Evolutionary conservation across 1,140 invertebrate genomes (phyloP).

Genomic region (Drosophila sp.): DNA sequence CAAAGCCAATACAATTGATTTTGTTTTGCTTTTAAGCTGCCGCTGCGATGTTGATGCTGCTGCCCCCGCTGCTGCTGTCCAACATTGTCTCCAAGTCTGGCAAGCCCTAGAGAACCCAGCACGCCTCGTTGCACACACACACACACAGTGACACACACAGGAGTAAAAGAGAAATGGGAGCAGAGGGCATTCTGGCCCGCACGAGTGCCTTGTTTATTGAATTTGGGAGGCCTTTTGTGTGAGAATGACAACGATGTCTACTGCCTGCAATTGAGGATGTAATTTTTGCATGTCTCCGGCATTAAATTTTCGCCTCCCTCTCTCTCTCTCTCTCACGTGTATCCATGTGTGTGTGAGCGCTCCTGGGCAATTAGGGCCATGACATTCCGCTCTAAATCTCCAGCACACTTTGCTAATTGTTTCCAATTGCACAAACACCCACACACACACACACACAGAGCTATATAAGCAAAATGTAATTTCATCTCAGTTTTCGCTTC

Average conservation of each 20-base stretch:
- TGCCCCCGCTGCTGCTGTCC: conserved; percentile 21
- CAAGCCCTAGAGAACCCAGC: conserved; percentile 33
- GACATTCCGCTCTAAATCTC: conserved; percentile 79
- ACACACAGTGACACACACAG: background rate
- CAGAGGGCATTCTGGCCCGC: conserved; percentile 45
- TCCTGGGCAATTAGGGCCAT: conserved; percentile 73
- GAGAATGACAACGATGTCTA: conserved; percentile 45
- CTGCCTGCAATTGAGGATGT: conserved; percentile 71
- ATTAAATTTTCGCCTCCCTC: conserved; percentile 65
- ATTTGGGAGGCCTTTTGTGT: conserved; percentile 59
- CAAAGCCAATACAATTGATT: conserved; percentile 62
- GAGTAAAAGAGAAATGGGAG: background rate
- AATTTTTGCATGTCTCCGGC: conserved; percentile 80
- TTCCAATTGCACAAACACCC: conserved; percentile 69
- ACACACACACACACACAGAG: conserved; percentile 22
- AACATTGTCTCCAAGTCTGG: conserved; percentile 52
- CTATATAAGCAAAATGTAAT: conserved; percentile 56
- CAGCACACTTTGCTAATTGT: conserved; percentile 78
- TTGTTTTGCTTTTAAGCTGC: conserved; percentile 59
- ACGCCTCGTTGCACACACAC: conserved; percentile 45
- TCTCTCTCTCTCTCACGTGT: conserved; percentile 3
- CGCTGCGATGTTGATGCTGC: conserved; percentile 12
- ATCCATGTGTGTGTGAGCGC: conserved; percentile 28
- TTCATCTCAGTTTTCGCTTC: conserved; percentile 54
- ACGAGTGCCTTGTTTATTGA: conserved; percentile 78